These are phyloP conservation scores for Meteorus cinctellus DNA, from an alignment of 2,888 invertebrate genomes.

Conservation along the genomic window DNA sequence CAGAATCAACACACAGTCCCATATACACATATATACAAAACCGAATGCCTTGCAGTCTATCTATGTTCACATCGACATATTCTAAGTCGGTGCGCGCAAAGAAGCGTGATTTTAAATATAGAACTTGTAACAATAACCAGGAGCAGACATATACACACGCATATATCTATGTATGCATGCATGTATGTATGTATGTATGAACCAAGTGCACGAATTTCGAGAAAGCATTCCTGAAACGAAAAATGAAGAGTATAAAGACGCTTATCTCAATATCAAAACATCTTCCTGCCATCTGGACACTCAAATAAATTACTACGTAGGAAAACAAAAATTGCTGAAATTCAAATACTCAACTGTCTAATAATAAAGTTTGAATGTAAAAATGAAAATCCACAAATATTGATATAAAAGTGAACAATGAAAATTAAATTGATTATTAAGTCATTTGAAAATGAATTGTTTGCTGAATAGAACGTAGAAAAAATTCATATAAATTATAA, in stretches of 20 bases:
- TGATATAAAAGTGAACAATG: background rate
- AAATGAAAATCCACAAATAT: background rate
- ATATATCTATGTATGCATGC: background rate
- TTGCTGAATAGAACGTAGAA: background rate
- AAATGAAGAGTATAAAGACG: slow-evolving; percentile 29
- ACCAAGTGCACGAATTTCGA: slow-evolving; percentile 18
- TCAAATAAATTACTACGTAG: background rate
- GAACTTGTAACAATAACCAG: slow-evolving; percentile 46
- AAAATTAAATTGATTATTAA: no score
- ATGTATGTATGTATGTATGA: background rate
- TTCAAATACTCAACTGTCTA: slow-evolving; percentile 19
- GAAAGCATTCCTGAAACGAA: slow-evolving; percentile 21
- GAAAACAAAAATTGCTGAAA: background rate
- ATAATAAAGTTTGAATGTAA: background rate
- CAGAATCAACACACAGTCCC: no score
- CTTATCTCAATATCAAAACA: slow-evolving; percentile 30
- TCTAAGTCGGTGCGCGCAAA: background rate
- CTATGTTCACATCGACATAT: slow-evolving; percentile 1
- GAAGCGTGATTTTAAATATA: slow-evolving; percentile 38
- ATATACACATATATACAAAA: background rate
- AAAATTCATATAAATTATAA: background rate
- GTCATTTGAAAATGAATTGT: background rate
- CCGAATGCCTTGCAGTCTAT: slow-evolving; percentile 5
- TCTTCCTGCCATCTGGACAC: slow-evolving; percentile 27
- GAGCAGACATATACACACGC: slow-evolving; percentile 6